Base-by-base conservation (phyloP, 2,113 vertebrate genomes). In the Stomatorhinus ivindoensis region DNA sequence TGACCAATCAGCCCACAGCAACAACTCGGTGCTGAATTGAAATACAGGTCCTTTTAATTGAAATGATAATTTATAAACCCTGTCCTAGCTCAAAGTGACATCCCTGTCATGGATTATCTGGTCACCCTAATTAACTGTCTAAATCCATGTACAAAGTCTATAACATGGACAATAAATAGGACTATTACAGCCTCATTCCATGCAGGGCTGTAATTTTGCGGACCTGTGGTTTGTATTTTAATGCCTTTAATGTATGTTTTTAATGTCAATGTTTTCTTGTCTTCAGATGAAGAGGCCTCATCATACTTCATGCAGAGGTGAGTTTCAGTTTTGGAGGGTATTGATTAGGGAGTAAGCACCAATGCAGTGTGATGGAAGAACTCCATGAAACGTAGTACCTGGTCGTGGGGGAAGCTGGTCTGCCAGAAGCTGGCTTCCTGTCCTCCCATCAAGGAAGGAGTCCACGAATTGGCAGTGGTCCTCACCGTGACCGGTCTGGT, bases 381-480 rank as follows among this genome's bases (percentile, higher is more conserved):
- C 0, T 31, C 1, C 31, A 24, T 73, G 15, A 51, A 8, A 27
- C 13, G 73, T 1, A 53, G 35, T 96, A 99, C 98, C 98, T 88
- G 93, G 92, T 94, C 95, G 97, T 91, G 93, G 92, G 87, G 96
- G 96, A 88, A 99, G 95, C 88, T 99, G 96, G 61, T 99, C 95
- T 87, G 96, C 92, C 39, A 91, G 88, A 89, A 97, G 91, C 58
- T 97, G 96, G 86, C 94, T 96, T 84, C 98, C 98, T 9, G 98
- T 99, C 73, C 96, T 95, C 89, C 98, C 98, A 83, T 99, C 98
- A 93, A 99, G 94, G 93, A 97, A 99, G 0, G 98, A 99, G 92
- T 99, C 98, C 89, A 99, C 98, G 93, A 99, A 99, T 87, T 99
- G 98, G 91, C 98, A 99, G 82, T 99, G 98, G 94, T 99, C 98